phyloP scores from a whole-genome alignment of 2,113 vertebrate genomes.

The Corythoichthys haematopterus region DNA sequence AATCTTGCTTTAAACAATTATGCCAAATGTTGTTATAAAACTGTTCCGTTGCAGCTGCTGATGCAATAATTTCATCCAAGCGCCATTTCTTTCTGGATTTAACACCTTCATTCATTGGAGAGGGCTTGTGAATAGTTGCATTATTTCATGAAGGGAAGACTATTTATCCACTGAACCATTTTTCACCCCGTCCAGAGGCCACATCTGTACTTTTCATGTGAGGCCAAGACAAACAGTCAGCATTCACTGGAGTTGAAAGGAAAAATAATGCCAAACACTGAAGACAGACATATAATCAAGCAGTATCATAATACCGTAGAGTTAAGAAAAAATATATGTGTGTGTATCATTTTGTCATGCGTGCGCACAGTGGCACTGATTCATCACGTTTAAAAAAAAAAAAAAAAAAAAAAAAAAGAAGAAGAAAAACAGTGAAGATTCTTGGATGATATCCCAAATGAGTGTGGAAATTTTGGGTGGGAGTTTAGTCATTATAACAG shows the following conservation, averaged over 20 bases:
- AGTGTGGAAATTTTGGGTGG: slow-evolving; percentile 28
- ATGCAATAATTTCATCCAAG: slow-evolving; percentile 16
- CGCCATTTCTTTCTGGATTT: slow-evolving; percentile 31
- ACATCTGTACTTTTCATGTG: slow-evolving; percentile 51
- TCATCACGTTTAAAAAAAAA: slow-evolving; percentile 13
- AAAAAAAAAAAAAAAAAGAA: slow-evolving; percentile 11
- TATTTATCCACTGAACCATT: slow-evolving; percentile 61
- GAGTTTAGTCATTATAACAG: slow-evolving; percentile 60
- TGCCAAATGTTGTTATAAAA: slow-evolving; percentile 2
- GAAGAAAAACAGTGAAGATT: slow-evolving; percentile 2
- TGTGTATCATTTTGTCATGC: slow-evolving; percentile 5
- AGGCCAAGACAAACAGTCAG: slow-evolving; percentile 54
- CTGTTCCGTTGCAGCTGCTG: slow-evolving; percentile 6
- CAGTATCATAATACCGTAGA: slow-evolving; percentile 35
- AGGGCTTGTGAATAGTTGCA: slow-evolving; percentile 25
- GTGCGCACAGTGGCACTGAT: slow-evolving; percentile 20
- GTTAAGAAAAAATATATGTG: not conserved
- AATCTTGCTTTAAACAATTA: not conserved
- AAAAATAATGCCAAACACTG: slow-evolving; percentile 37
- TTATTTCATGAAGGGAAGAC: slow-evolving; percentile 42
- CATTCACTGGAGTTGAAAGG: slow-evolving; percentile 27
- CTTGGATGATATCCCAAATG: slow-evolving; percentile 26
- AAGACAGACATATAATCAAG: slow-evolving; percentile 53
- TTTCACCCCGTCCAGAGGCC: slow-evolving; percentile 45
- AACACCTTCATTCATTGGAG: slow-evolving; percentile 28